Base-by-base conservation (phyloP, 2,888 invertebrate genomes). In the Dendrolimus houi region DNA sequence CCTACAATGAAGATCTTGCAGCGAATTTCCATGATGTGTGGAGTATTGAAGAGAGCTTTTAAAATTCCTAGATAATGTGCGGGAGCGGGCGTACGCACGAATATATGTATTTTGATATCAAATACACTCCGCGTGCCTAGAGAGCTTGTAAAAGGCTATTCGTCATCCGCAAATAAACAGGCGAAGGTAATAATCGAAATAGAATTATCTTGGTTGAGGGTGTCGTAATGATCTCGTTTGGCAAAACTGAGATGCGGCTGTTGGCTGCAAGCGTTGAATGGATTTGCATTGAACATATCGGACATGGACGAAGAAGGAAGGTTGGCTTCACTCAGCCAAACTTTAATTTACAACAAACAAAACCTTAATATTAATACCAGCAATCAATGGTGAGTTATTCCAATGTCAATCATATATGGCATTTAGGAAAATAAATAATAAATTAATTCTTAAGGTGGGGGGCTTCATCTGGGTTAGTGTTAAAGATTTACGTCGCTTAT, bases 151-250 rank as follows among this genome's bases (percentile, higher is more conserved):
- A 79, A 74, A 75, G 75, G 74, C 79, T 77, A 87, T 88, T 83
- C 87, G 83, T 89, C 89, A 88, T 87, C 81, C 80, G 76, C 80
- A 86, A 87, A 89, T 88, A 89, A 88, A 85, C 85, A 74, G 77
- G 75, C 83, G 86, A 88, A 90, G 88, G 88, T 86, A 89, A 87
- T 87, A 87, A 87, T 90, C 86, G 82, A 89, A 90, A 90, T 89
- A 89, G 89, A 88, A 86, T 85, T 83, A 85, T 82, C 78, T 79
- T 79, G 78, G 69, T 79, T 75, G 70, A 79, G 76, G 76, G 82
- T 85, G 83, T 85, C 84, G 87, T 85, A 87, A 87, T 76, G 71
- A 75, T 77, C 72, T 77, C 74, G 75, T 79, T 81, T 88, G 88
- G 87, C 88, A 85, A 79, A 70, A 75, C 65, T 56, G 61, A 72